phyloP scores from a whole-genome alignment of 1,140 invertebrate species.

The Metaphire vulgaris region DNA sequence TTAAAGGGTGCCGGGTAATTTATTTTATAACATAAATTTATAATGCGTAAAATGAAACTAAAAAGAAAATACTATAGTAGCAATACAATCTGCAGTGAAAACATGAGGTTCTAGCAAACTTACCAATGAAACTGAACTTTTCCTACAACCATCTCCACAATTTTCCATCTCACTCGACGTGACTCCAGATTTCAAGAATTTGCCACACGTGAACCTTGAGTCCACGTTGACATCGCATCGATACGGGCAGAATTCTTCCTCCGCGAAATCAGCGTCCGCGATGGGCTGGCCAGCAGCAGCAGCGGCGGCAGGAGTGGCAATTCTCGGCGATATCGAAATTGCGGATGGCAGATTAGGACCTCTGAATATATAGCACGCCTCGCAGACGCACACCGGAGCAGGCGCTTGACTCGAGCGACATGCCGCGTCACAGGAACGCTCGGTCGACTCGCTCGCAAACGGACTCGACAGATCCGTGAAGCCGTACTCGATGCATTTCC shows the following conservation, averaged over 20 bases:
- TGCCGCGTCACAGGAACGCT: neutral
- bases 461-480: neutral
- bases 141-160: neutral
- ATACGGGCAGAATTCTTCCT: too few species aligned
- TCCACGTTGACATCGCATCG: too few species aligned
- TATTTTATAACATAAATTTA: too few species aligned
- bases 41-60: too few species aligned
- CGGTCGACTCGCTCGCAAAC: neutral
- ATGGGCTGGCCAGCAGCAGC: neutral
- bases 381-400: neutral
- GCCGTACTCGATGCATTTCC: neutral
- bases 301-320: neutral
- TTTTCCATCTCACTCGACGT: neutral
- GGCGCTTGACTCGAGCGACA: neutral
- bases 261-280: neutral
- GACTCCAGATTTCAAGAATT: neutral
- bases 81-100: too few species aligned
- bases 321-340: neutral
- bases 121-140: neutral
- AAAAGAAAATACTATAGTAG: too few species aligned
- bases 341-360: neutral
- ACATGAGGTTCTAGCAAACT: too few species aligned
- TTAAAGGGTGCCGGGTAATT: too few species aligned
- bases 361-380: neutral
- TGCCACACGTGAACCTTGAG: neutral